phyloP scores from a whole-genome alignment of 2,113 vertebrate species.

The Mobula birostris region DNA sequence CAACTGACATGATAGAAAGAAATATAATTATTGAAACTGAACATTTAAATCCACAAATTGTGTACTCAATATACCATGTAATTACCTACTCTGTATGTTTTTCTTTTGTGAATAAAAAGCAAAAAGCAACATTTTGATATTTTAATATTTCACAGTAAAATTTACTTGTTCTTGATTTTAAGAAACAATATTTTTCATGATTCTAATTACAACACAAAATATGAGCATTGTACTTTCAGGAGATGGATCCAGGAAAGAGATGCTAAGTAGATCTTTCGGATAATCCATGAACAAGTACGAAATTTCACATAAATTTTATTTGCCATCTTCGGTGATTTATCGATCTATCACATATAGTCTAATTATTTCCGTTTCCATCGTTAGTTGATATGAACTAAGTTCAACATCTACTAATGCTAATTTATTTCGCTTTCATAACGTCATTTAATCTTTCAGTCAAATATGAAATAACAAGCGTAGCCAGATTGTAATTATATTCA shows the following conservation, averaged over 20 bases:
- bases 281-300: background rate
- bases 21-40: background rate
- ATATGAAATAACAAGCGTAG: background rate
- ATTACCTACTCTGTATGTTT: background rate
- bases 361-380: background rate
- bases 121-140: background rate
- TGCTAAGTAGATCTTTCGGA: background rate
- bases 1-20: background rate
- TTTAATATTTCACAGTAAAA: background rate
- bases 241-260: background rate
- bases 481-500: background rate
- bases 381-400: background rate
- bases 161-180: background rate
- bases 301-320: background rate
- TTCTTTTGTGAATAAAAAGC: background rate
- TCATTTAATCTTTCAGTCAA: background rate
- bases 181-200: background rate
- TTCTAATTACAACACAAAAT: background rate
- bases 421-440: background rate
- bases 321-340: background rate
- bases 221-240: background rate
- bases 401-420: background rate
- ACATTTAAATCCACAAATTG: background rate
- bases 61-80: background rate
- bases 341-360: background rate